phyloP scores from a whole-genome alignment of 2,797 vertebrate genomes.

The Poecilia picta region DNA sequence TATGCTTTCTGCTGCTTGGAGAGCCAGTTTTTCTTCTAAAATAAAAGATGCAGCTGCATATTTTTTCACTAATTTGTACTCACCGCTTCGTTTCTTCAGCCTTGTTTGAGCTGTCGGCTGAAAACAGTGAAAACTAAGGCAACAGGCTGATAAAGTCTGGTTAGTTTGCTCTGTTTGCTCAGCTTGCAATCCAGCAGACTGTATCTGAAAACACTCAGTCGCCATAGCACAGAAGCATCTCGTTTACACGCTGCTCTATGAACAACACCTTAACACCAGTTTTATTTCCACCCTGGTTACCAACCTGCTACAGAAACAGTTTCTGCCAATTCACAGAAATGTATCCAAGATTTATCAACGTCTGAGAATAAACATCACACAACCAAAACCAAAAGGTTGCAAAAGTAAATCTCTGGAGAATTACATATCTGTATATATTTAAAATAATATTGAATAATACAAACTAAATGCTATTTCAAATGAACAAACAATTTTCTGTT shows the following conservation, averaged over 20 bases:
- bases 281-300: neutral
- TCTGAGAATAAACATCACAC: neutral
- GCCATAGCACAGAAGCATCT: slow-evolving; percentile 23
- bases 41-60: too few species aligned
- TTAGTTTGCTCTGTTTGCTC: slow-evolving; percentile 20
- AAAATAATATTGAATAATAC: too few species aligned
- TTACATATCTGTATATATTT: neutral
- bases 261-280: neutral
- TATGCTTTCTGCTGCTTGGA: neutral
- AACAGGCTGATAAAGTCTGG: slow-evolving; percentile 1
- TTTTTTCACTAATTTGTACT: neutral
- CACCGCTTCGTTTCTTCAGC: slow-evolving; percentile 4
- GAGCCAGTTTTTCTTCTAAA: neutral
- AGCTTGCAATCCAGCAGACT: slow-evolving; percentile 20
- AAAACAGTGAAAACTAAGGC: slow-evolving; percentile 11
- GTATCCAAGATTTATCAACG: neutral
- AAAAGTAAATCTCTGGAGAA: neutral
- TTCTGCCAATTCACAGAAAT: neutral
- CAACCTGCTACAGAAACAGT: neutral
- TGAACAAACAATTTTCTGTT: too few species aligned
- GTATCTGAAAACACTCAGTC: slow-evolving; percentile 33
- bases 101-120: neutral
- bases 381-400: neutral
- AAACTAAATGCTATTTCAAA: too few species aligned
- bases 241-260: slow-evolving; percentile 9